These are phyloP conservation scores for Monochamus alternatus DNA, from an alignment of 2,888 invertebrate genomes.

Conservation along the genomic window DNA sequence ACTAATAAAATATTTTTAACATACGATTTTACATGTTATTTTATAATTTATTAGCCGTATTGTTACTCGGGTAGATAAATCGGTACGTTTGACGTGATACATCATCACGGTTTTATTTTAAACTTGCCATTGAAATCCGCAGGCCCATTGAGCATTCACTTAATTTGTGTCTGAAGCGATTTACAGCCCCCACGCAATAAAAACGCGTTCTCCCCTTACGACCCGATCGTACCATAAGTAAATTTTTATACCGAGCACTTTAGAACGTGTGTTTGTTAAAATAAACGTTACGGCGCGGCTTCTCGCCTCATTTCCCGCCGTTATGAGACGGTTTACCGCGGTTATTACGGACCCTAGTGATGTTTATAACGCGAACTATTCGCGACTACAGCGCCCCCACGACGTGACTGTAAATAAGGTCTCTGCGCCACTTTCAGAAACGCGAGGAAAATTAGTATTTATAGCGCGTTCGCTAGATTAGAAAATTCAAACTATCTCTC, in stretches of 20 bases:
- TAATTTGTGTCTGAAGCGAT: too few relatives aligned
- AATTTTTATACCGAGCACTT: conserved; percentile 1
- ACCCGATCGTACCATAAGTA: background rate
- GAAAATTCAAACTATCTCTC: background rate
- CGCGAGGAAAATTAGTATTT: conserved; percentile 2
- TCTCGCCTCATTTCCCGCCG: conserved; percentile 7
- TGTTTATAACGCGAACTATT: conserved; percentile 4
- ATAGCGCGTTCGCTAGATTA: background rate
- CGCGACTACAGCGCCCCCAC: background rate
- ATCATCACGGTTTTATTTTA: too few relatives aligned
- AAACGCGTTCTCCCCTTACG: background rate
- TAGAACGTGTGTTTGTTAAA: background rate
- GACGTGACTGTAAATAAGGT: background rate
- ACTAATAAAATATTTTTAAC: too few relatives aligned
- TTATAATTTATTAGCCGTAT: too few relatives aligned
- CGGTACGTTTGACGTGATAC: too few relatives aligned
- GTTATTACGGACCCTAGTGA: background rate
- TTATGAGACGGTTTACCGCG: conserved; percentile 10
- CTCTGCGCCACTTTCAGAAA: background rate
- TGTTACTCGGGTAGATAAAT: too few relatives aligned
- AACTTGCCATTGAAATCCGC: too few relatives aligned
- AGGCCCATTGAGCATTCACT: too few relatives aligned
- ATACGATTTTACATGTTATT: too few relatives aligned
- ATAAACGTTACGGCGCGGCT: conserved; percentile 1
- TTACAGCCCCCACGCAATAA: too few relatives aligned